Evolutionary conservation across 2,113 vertebrate species (phyloP), one percentile per base, ranked within the genome.

Genomic region (Tenrec ecaudatus): DNA sequence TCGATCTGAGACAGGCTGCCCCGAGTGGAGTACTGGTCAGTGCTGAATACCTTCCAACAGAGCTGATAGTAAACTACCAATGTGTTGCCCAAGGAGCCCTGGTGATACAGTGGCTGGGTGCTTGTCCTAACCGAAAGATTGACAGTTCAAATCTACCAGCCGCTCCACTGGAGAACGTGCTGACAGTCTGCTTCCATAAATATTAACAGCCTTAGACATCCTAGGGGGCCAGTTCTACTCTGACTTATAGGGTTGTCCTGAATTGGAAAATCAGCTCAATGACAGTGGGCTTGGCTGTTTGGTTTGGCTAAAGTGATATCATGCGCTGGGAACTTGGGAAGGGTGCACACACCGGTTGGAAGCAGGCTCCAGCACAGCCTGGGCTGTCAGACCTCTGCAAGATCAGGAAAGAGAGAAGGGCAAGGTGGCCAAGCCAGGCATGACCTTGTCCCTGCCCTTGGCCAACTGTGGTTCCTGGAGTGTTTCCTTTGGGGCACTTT

Each of bases 401-500:
- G 86, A 85, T 92, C 79, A 92, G 94, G 94, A 94, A 90, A 79
- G 75, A 92, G 90, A 76, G 91, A 80, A 93, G 76, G 79, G 38
- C 58, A 92, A 92, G 89, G 86, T 91, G 53, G 33, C 58, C n/a
- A 19, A 86, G 69, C 64, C 90, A 96, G 94, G 33, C 66, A 47
- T 64, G 71, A 83, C 94, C 86, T 93, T 79, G 89, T 88, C 71
- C 76, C 76, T 71, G 31, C 19, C 29, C 81, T 68, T 81, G 40
- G 71, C 64, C 71, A 95, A 68, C 80, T 43, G 77, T 86, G 91
- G 91, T 95, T 90, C 94, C 91, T 84, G 80, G 73, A 84, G 60
- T 82, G 57, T 93, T 96, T 96, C 85, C 95, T 82, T 96, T 96
- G n/a, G 76, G 77, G 93, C n/a, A 91, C 57, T 78, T 94, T 82